Percentiles rank a stretch among this genome's conserved stretches.
phyloP scores from a whole-genome alignment of 2,113 vertebrate genomes.

The Salvelinus namaycush region DNA sequence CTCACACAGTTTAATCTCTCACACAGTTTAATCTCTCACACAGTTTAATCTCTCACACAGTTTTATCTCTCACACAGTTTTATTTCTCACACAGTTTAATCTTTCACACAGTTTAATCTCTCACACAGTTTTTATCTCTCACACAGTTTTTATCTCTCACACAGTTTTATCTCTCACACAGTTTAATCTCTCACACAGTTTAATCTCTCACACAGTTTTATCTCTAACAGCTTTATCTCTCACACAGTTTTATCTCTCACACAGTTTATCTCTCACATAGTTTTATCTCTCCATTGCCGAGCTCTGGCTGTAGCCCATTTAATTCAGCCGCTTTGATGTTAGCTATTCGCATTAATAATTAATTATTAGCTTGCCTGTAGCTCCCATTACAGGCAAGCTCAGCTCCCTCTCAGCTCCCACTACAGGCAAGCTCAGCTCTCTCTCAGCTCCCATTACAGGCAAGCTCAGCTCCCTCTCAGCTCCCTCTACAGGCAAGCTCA shows the following conservation, averaged over 20 bases:
- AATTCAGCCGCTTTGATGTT: conserved; percentile 78
- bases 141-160: no score
- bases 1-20: no score
- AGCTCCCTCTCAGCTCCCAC: background rate
- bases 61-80: no score
- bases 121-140: no score
- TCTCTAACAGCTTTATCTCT: no score
- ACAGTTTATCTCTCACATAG: background rate
- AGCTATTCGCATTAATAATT: conserved; percentile 73
- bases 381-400: conserved; percentile 59
- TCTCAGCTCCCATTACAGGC: conserved; percentile 48
- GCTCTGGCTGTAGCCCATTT: conserved; percentile 56
- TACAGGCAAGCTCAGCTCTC: conserved; percentile 56
- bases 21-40: no score
- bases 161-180: no score
- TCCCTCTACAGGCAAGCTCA: conserved; percentile 59
- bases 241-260: conserved; percentile 38
- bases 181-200: no score
- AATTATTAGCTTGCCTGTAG: conserved; percentile 15
- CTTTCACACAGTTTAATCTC: no score
- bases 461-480: conserved; percentile 29
- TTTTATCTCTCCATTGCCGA: conserved; percentile 50
- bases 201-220: no score
- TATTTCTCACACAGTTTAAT: no score
- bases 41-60: no score